Evolutionary conservation across 1,140 invertebrate species (phyloP).

Genomic region (Notospermus geniculatus): DNA sequence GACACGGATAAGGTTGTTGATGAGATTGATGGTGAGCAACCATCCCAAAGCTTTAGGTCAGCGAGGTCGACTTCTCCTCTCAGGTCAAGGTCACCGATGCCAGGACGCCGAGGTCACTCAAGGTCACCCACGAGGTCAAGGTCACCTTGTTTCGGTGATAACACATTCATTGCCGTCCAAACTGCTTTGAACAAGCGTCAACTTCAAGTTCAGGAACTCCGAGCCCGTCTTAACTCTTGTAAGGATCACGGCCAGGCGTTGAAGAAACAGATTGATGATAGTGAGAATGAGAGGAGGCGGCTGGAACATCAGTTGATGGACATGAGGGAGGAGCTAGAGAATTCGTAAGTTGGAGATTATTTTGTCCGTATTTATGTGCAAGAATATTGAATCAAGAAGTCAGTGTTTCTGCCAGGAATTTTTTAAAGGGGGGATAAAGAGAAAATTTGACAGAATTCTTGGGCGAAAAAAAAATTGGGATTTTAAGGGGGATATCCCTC

Average conservation of each 20-base stretch:
- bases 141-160: constrained; percentile 78
- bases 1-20: constrained; percentile 67
- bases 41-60: not conserved
- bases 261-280: constrained; percentile 48
- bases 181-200: constrained; percentile 88
- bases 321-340: constrained; percentile 49
- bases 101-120: constrained; percentile 17
- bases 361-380: not conserved
- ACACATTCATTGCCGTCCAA: constrained; percentile 88
- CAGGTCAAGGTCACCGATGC: constrained; percentile 28
- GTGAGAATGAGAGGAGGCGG: constrained; percentile 44
- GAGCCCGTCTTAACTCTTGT: constrained; percentile 44
- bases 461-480: no score
- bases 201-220: constrained; percentile 61
- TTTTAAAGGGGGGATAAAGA: no score
- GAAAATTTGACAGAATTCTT: no score
- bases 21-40: constrained; percentile 14
- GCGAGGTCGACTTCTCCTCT: constrained; percentile 17
- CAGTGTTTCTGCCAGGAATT: no score
- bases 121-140: constrained; percentile 34
- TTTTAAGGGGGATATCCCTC: no score
- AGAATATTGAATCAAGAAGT: no score
- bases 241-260: constrained; percentile 41
- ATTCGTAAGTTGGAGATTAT: constrained; percentile 35
- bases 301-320: constrained; percentile 49